Base-by-base conservation (phyloP, 2,888 invertebrate genomes). In the Disparrhopalites patrizii region DNA sequence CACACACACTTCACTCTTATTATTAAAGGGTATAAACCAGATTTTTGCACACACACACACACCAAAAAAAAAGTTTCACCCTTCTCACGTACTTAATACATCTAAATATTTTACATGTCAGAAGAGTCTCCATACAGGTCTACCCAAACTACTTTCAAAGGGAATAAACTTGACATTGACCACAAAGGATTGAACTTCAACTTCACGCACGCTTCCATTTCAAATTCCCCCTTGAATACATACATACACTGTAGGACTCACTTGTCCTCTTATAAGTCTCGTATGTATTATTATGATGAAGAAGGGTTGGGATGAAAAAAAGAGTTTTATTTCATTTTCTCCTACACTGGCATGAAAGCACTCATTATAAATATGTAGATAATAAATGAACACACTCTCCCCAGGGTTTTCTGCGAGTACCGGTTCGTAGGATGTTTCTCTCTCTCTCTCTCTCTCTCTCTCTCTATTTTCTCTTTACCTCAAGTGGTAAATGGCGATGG, bases 61-160 rank as follows among this genome's bases (percentile, higher is more conserved):
- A n/a, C n/a, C n/a, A n/a, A n/a, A n/a, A n/a, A 23, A 47, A 47
- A 47, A 4, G 47, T 25, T 47, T 47, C 47, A 47, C 10, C 47
- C 3, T 23, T 47, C 15, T 47, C 23, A 47, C 23, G 47, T 47
- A 47, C 20, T 47, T 8, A 23, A n/a, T n/a, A n/a, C n/a, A n/a
- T n/a, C n/a, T n/a, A n/a, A n/a, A n/a, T n/a, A n/a, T n/a, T n/a
- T n/a, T n/a, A n/a, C n/a, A n/a, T n/a, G n/a, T n/a, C n/a, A n/a
- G n/a, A n/a, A n/a, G n/a, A 13, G 40, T n/a, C 20, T 8, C 23
- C 23, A 47, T 47, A 47, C 23, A 47, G 15, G n/a, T 47, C 31
- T 31, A 31, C 54, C 54, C 33, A 28, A 54, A 54, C 54, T 54
- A 54, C 54, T 54, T 54, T 54, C 31, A 52, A 40, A 54, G 54